These are phyloP conservation scores for Megalops atlanticus DNA, from an alignment of 2,113 vertebrate genomes.

Conservation along the genomic window DNA sequence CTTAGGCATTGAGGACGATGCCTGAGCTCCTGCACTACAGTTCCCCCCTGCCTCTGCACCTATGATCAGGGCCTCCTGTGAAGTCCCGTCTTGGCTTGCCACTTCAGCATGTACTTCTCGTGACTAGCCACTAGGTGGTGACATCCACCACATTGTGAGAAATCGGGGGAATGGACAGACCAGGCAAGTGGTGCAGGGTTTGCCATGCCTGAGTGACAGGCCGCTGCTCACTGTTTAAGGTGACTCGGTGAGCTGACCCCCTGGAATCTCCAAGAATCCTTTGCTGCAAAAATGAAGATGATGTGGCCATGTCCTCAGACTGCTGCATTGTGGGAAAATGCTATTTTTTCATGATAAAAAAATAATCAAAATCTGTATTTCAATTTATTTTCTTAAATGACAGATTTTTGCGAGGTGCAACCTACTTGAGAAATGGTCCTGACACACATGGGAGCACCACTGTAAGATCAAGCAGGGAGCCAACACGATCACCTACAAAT, in stretches of 20 bases:
- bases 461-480: not conserved
- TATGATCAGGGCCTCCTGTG: not conserved
- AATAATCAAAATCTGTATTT: not conserved
- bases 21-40: not conserved
- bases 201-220: not conserved
- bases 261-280: not conserved
- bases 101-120: not conserved
- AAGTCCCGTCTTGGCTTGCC: not conserved
- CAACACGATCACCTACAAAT: not conserved
- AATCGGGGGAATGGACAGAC: not conserved
- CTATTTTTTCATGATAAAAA: not conserved
- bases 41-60: not conserved
- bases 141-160: not conserved
- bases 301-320: not conserved
- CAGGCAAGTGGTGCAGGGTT: not conserved
- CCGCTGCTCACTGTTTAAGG: not conserved
- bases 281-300: constrained; percentile 11
- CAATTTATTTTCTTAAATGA: not conserved
- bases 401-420: not conserved
- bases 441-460: not conserved
- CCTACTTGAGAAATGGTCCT: not conserved
- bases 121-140: not conserved
- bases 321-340: constrained; percentile 1
- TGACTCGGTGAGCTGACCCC: not conserved
- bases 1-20: not conserved